Conservation (phyloP, 2,797 vertebrate species). For the Pagetopsis macropterus region DNA sequence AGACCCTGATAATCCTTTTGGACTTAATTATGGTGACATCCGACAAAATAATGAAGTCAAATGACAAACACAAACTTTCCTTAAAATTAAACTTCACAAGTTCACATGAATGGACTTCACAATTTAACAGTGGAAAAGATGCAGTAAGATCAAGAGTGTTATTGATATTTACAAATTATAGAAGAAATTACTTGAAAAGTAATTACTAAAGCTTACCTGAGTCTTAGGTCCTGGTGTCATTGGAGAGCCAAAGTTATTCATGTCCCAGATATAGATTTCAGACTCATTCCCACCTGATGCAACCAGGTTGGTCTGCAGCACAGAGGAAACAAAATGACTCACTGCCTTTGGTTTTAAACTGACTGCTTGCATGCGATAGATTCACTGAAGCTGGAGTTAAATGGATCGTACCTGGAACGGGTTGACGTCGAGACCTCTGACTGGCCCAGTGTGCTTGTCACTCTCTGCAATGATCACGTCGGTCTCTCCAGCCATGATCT, state of each 20-base stretch:
- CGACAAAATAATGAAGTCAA: neutral
- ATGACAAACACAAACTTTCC: neutral
- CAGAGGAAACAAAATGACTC: neutral
- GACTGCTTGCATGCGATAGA: neutral
- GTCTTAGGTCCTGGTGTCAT: slow-evolving; percentile 98
- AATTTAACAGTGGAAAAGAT: neutral
- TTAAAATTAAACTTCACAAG: neutral
- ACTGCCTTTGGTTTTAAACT: neutral
- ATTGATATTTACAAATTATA: neutral
- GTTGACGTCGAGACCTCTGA: slow-evolving; percentile 94
- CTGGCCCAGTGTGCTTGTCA: slow-evolving; percentile 92
- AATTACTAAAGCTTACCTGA: slow-evolving; percentile 82
- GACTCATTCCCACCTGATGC: slow-evolving; percentile 98
- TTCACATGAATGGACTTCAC: neutral
- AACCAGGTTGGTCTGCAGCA: slow-evolving; percentile 90
- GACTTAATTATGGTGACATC: neutral
- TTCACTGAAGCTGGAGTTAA: neutral
- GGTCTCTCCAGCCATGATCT: slow-evolving; percentile 88
- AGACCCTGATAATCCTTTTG: neutral
- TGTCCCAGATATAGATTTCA: slow-evolving; percentile 99
- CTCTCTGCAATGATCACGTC: slow-evolving; percentile 93
- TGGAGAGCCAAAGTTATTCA: slow-evolving; percentile 94
- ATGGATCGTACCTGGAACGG: slow-evolving; percentile 88
- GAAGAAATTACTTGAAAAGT: too few species aligned
- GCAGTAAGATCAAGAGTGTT: neutral